Percentiles rank a stretch among this genome's conserved stretches.
These are phyloP conservation scores for Dasypolia templi DNA, from an alignment of 2,888 invertebrate genomes.

Conservation along the genomic window DNA sequence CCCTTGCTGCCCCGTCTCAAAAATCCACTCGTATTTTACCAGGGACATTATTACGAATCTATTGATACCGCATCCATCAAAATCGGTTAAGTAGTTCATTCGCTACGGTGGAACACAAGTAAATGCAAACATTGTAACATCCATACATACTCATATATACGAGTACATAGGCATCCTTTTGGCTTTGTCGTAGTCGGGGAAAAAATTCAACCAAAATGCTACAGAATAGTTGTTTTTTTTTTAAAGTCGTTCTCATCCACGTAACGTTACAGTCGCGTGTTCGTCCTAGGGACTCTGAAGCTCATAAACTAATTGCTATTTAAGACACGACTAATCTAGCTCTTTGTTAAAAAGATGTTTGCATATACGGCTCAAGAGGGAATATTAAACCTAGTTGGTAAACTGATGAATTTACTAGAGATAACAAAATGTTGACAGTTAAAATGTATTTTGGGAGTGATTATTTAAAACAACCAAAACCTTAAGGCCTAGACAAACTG, in stretches of 20 bases:
- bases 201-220: neutral
- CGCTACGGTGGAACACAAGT: no score
- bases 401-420: slow-evolving; percentile 9
- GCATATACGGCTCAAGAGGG: slow-evolving; percentile 14
- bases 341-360: slow-evolving; percentile 19
- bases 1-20: no score
- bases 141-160: no score
- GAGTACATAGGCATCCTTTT: no score
- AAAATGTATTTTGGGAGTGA: neutral
- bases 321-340: slow-evolving; percentile 14
- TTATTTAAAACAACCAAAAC: no score
- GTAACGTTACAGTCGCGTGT: neutral
- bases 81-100: no score
- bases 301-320: slow-evolving; percentile 22
- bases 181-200: no score
- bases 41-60: no score
- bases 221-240: neutral
- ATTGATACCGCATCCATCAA: no score
- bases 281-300: no score
- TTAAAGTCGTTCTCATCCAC: neutral
- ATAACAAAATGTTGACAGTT: neutral
- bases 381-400: neutral
- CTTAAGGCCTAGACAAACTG: neutral
- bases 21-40: no score
- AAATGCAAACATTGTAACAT: no score